A percentile compares a stretch with the other conserved stretches of the same genome.
phyloP scores from a whole-genome alignment of 2,888 invertebrate species.

The Taenaris catops region DNA sequence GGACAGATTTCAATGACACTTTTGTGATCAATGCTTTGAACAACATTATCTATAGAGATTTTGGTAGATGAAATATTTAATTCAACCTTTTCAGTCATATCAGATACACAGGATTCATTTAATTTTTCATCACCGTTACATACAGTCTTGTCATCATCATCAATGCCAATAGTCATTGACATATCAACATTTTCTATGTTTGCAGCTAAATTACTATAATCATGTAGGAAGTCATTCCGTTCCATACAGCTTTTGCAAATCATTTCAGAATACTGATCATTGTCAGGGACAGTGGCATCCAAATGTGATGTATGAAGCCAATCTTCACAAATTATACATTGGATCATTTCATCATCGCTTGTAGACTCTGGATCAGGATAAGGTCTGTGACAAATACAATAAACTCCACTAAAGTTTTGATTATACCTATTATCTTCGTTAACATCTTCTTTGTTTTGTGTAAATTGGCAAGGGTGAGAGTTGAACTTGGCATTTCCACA shows the following conservation, averaged over 20 bases:
- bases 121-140: conserved; percentile 14
- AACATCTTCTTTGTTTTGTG: conserved; percentile 78
- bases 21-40: background rate
- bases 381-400: conserved; percentile 94
- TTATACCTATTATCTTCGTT: conserved; percentile 91
- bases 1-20: conserved; percentile 1
- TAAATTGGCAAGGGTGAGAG: conserved; percentile 84
- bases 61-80: background rate
- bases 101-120: conserved; percentile 2
- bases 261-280: conserved; percentile 88
- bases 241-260: conserved; percentile 89
- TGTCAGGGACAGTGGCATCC: conserved; percentile 77
- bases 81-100: conserved; percentile 6
- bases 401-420: conserved; percentile 96
- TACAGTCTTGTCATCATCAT: conserved; percentile 22
- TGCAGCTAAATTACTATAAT: conserved; percentile 80
- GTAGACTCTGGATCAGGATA: conserved; percentile 96
- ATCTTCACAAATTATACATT: conserved; percentile 98
- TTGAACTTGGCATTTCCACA: conserved; percentile 92
- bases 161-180: conserved; percentile 26
- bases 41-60: background rate
- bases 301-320: conserved; percentile 95
- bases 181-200: conserved; percentile 43
- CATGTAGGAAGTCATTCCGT: conserved; percentile 86
- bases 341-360: conserved; percentile 95